Conservation (phyloP, 2,113 vertebrate species). For the Melanerpes aurifrons region DNA sequence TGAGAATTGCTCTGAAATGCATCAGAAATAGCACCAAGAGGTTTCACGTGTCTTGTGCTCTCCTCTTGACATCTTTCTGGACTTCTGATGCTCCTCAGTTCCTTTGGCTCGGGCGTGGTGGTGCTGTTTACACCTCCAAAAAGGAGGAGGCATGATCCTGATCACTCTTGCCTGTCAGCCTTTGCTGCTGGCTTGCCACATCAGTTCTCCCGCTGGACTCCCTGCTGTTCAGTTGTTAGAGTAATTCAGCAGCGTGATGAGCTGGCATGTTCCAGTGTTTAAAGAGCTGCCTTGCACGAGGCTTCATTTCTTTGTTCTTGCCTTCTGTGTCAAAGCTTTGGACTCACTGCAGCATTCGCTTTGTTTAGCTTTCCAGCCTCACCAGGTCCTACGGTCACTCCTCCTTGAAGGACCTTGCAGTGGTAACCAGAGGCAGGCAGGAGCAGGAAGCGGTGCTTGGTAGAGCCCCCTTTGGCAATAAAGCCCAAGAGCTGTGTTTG, state of each 20-base stretch:
- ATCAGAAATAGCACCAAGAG: conserved; percentile 6
- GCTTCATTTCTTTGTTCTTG: neutral
- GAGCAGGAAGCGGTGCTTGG: conserved; percentile 53
- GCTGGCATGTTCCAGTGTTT: neutral
- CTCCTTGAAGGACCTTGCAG: conserved; percentile 46
- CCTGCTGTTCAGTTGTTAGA: neutral
- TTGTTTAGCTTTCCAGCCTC: conserved; percentile 51
- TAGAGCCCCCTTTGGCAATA: conserved; percentile 49
- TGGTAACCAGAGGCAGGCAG: conserved; percentile 52
- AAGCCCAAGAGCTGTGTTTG: conserved; percentile 48
- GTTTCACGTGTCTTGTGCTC: neutral
- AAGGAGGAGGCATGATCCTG: neutral
- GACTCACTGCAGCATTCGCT: conserved; percentile 21
- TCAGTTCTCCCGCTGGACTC: neutral
- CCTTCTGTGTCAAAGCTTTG: neutral
- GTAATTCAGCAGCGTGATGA: neutral
- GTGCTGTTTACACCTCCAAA: neutral
- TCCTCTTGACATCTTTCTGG: neutral
- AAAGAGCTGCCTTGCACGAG: neutral
- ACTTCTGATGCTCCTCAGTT: neutral
- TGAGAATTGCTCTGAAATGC: conserved; percentile 19
- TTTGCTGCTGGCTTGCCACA: neutral
- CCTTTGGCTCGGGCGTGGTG: neutral
- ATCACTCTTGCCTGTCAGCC: neutral
- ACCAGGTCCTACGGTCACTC: conserved; percentile 20